Base-by-base conservation (phyloP, 2,113 vertebrate species). In the Solenodon paradoxus region DNA sequence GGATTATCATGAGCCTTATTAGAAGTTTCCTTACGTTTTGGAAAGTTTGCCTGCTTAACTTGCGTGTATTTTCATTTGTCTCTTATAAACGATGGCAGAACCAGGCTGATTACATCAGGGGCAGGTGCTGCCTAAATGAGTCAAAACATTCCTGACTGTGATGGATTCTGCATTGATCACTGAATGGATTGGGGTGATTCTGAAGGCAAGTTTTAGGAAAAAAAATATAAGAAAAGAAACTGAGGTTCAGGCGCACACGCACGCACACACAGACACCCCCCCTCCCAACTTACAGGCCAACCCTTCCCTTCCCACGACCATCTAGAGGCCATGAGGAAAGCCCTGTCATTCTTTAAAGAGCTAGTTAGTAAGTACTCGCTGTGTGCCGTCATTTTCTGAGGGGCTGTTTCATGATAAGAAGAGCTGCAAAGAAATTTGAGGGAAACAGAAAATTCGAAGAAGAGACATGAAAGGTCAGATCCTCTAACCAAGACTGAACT, bases 251-350 rank as follows among this genome's bases (percentile, higher is more conserved):
- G 7, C n/a, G n/a, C n/a, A n/a, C n/a, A n/a, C n/a, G n/a, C n/a
- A n/a, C n/a, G n/a, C n/a, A n/a, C n/a, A n/a, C n/a, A n/a, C n/a
- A n/a, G n/a, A n/a, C 20, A 53, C 35, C 49, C n/a, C 45, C 38
- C 45, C 17, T 30, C 10, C 4, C 7, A 15, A 1, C 9, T 72
- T 63, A 13, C 3, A 86, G 71, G 55, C 26, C 8, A 32, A 3
- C 16, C 22, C n/a, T 9, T 2, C 9, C 4, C 26, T 6, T 12
- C 5, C 9, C 6, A 1, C 0, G 1, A 53, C 59, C 15, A 49
- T 40, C 17, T 53, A 40, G 38, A 26, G 30, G 9, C 20, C 45
- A 13, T 19, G 38, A n/a, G 5, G n/a, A 32, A 40, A 7, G 5
- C 19, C 15, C 0, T 22, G 10, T 9, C 5, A 7, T 32, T 78